Evolutionary conservation across 2,797 vertebrate species (phyloP), one percentile per base, ranked within the genome.

Genomic region (Schizopygopsis pylzovi): DNA sequence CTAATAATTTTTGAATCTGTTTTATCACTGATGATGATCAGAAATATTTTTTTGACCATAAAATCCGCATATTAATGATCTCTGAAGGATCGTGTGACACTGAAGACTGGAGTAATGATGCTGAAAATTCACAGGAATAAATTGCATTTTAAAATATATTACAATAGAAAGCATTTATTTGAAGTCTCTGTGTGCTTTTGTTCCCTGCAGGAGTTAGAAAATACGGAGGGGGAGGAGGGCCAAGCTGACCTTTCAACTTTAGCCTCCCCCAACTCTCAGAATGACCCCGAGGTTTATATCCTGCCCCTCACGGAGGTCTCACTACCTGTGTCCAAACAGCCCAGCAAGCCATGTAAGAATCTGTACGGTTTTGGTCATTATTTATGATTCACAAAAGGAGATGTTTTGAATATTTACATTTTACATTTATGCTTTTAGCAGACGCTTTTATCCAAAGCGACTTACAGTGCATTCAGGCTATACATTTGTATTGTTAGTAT

Each of bases 261-360:
- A 92, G 96, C 96, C 91, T 98, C 97, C 20, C 97, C 97, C 0
- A 96, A 95, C 18, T 92, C 95, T 3, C 97, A 96, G 94, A 96
- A 96, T 90, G 97, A 97, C 86, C 96, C 97, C 0, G 97, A 99
- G 87, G 98, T 99, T 89, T 99, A 99, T 8, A 96, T 99, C 89
- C 96, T 99, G 89, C 98, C 98, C 1, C 98, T 99, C 91, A 98
- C 97, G 0, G 97, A 99, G 93, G 96, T 99, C 89, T 98, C 97
- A 33, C 92, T 98, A 89, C 97, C 97, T 77, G 97, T 97, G 93
- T 97, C 98, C 94, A 97, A 97, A 93, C 98, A 99, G 94, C 97
- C 98, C 0, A 96, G 96, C 79, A 96, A 97, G 94, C 97, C 98
- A 95, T 97, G 98, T 99, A 97, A 96, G 95, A 90, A 80, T 54